Conservation (phyloP, 2,797 vertebrate genomes). For the Micrastur ruficollis region DNA sequence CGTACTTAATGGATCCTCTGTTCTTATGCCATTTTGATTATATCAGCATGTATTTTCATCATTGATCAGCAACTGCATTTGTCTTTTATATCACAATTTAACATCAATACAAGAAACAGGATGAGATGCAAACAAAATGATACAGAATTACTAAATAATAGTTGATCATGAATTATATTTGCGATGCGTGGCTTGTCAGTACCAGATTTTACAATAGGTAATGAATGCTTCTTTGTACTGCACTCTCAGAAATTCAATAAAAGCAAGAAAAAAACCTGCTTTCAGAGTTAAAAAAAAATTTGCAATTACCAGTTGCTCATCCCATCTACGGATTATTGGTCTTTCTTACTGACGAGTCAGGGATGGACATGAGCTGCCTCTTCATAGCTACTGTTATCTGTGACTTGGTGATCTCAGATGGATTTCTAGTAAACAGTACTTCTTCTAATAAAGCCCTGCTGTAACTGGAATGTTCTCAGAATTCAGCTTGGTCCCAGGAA, state of each 20-base stretch:
- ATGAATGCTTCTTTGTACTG: neutral
- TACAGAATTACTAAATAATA: constrained; percentile 20
- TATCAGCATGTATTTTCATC: neutral
- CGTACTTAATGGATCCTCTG: neutral
- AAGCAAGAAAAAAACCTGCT: neutral
- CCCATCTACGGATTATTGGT: neutral
- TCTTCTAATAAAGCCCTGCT: neutral
- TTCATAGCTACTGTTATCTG: neutral
- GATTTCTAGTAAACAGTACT: neutral
- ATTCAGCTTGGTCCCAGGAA: neutral
- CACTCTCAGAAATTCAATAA: neutral
- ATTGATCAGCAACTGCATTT: constrained; percentile 30
- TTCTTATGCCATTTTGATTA: constrained; percentile 13
- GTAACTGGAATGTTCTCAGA: neutral
- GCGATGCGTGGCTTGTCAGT: neutral
- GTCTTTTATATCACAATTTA: neutral
- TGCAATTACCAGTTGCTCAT: neutral
- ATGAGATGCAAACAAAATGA: constrained; percentile 11
- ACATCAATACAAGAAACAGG: neutral
- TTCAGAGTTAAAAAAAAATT: neutral
- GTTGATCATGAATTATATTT: neutral
- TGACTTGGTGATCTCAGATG: neutral
- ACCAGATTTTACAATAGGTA: neutral
- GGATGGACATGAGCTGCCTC: neutral
- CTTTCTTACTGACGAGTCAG: neutral